Base-by-base conservation (phyloP, 1,140 invertebrate genomes). In the Camponotus vicinus region DNA sequence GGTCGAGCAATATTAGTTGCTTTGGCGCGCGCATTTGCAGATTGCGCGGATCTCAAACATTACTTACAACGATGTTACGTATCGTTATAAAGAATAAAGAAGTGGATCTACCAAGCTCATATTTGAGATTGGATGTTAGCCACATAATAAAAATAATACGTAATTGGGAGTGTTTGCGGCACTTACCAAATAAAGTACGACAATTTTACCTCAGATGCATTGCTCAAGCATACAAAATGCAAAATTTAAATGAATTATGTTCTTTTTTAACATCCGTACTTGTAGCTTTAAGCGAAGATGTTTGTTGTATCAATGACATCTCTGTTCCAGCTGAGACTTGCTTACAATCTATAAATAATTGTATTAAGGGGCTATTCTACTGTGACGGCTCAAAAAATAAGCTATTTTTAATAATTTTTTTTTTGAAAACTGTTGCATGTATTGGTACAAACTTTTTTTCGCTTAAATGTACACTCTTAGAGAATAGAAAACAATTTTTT, bases 151-250 rank as follows among this genome's bases (percentile, higher is more conserved):
- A 37, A 66, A 64, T 78, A 2, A 27, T 78, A 5, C 3, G 4
- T 15, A 66, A 52, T 9, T 78, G 61, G 32, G 32, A 78, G 5
- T 78, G 61, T 34, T 49, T 78, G 18, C 61, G 61, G 27, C 27
- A 66, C 2, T 52, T 15, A 3, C n/a, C 76, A 9, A 21, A 18
- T 0, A 78, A 78, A 66, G 76, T 78, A 27, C 42, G 61, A 0
- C 76, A 78, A 27, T 49, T 77, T 8, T 78, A 78, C 13, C 1
- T 77, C 0, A 78, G 76, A 34, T 21, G 42, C 3, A 37, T 78
- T 3, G 2, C 15, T 49, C 59, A 66, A 66, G 76, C 76, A 8
- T 78, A 64, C 21, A 78, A 78, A 15, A 78, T 78, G 76, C 59
- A 78, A 34, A 64, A 27, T 5, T 4, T 49, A 7, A 0, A 37